A percentile compares a stretch with the other conserved stretches of the same genome.
Conservation (phyloP, 92 coral and sea anemone species). For the Metridium senile region DNA sequence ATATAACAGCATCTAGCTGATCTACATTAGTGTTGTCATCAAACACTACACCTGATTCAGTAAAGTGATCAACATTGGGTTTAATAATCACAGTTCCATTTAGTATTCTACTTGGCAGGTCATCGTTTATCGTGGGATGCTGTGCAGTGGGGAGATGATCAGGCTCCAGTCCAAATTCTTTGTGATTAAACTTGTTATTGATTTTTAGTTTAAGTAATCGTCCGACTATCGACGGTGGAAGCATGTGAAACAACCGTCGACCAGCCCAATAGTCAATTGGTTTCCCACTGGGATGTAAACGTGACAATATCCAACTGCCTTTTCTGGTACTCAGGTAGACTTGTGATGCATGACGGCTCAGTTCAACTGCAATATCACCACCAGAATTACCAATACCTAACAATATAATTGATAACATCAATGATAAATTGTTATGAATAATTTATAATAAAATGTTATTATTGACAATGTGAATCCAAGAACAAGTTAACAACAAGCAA, state of each 20-base stretch:
- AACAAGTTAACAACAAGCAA: too few relatives aligned
- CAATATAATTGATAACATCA: neutral
- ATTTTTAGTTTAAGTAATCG: neutral
- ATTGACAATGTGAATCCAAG: too few relatives aligned
- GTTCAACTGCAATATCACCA: slow-evolving; percentile 94
- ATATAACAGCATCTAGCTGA: slow-evolving; percentile 76
- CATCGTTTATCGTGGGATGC: slow-evolving; percentile 89
- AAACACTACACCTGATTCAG: slow-evolving; percentile 78
- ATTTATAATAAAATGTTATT: too few relatives aligned
- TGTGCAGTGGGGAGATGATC: slow-evolving; percentile 57
- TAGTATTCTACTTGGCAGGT: slow-evolving; percentile 79
- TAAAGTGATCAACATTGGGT: slow-evolving; percentile 77
- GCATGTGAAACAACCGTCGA: slow-evolving; percentile 25
- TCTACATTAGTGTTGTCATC: slow-evolving; percentile 69
- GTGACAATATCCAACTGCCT: slow-evolving; percentile 89
- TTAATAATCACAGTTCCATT: slow-evolving; percentile 72
- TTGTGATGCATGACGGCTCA: slow-evolving; percentile 76
- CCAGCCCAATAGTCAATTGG: slow-evolving; percentile 61
- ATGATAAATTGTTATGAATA: neutral
- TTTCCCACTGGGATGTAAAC: slow-evolving; percentile 64
- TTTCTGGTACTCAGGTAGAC: slow-evolving; percentile 90
- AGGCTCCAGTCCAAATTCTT: slow-evolving; percentile 59
- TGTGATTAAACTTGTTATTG: slow-evolving; percentile 72
- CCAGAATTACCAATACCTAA: slow-evolving; percentile 96
- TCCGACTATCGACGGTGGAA: slow-evolving; percentile 34